Evolutionary conservation across 64 coral and sea anemone genomes (phyloP), one percentile per base, ranked within the genome.

Genomic region (Catalaphyllia jardinei): DNA sequence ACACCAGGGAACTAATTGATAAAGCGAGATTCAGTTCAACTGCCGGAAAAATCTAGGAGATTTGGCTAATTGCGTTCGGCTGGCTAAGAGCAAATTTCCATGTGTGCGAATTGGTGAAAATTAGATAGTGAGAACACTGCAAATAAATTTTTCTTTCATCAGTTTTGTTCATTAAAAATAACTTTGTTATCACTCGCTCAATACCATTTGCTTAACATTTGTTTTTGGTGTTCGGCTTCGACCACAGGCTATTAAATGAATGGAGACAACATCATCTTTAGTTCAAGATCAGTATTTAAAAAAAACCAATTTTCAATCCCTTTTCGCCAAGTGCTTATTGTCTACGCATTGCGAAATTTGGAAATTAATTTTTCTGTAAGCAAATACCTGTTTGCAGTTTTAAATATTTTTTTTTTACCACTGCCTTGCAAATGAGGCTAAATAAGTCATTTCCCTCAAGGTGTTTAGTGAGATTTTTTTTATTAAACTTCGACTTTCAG

Each of bases 1-100:
- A 92, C 90, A 92, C 86, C 83, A 71, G 90, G 90, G 90, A 87
- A 87, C 90, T 92, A 78, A 92, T 92, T 92, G 90, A 86, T 79
- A 87, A 60, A 74, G 80, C 87, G 71, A 79, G 90, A 69, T 87
- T 65, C 73, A 60, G 72, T 51, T 57, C 71, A 84, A 82, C 89
- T 76, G 69, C 89, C 77, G 89, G 79, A 91, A 91, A 91, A 91
- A 52, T 72, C 52, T 50, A 80, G 46, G 81, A 80, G 78, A 75
- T 72, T 33, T 84, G 89, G 72, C 60, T 83, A 91, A 91, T 91
- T 91, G 79, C 73, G 79, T 75, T 55, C 71, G 52, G 50, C 19
- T 35, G 35, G 42, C 42, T 46, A 33, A 33, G 29, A 60, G 71
- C 17, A 3, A 88, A 76, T 61, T 75, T 60, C 29, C 31, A 38